phyloP scores from a whole-genome alignment of 1,140 invertebrate genomes.

The Cyphomyrmex costatus region DNA sequence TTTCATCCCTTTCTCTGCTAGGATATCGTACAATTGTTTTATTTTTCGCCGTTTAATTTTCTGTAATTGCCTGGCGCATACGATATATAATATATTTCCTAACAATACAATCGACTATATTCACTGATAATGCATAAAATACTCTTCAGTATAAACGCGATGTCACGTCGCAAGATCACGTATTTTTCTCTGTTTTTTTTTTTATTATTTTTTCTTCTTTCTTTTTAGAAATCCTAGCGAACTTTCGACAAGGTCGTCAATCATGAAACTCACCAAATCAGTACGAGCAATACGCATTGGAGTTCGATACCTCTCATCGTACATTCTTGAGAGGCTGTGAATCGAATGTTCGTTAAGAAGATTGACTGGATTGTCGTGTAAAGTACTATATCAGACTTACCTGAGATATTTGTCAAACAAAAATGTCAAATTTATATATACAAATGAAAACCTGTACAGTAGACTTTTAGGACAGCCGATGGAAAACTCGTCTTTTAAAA shows the following conservation, averaged over 20 bases:
- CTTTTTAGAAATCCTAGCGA: conserved; percentile 62
- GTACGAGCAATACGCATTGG: conserved; percentile 14
- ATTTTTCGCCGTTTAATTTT: conserved; percentile 24
- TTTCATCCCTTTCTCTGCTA: conserved; percentile 33
- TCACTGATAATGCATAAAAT: conserved; percentile 75
- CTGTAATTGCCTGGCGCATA: conserved; percentile 47
- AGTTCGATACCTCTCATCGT: conserved; percentile 26
- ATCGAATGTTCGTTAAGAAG: background rate
- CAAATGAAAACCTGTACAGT: background rate
- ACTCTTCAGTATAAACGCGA: conserved; percentile 72
- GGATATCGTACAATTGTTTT: conserved; percentile 55
- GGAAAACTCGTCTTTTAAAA: too few species aligned
- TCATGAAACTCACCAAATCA: conserved; percentile 49
- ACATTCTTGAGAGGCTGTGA: background rate
- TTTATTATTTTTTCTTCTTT: background rate
- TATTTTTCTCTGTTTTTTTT: background rate
- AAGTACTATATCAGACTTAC: background rate
- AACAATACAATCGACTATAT: conserved; percentile 72
- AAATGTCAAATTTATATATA: background rate
- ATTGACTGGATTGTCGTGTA: background rate
- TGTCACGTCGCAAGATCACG: conserved; percentile 36
- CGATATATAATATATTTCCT: conserved; percentile 51
- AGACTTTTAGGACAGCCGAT: too few species aligned
- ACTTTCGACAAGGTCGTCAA: conserved; percentile 57
- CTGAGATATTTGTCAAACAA: background rate